Base-by-base conservation (phyloP, 2,888 invertebrate species). In the Thalpophila matura region DNA sequence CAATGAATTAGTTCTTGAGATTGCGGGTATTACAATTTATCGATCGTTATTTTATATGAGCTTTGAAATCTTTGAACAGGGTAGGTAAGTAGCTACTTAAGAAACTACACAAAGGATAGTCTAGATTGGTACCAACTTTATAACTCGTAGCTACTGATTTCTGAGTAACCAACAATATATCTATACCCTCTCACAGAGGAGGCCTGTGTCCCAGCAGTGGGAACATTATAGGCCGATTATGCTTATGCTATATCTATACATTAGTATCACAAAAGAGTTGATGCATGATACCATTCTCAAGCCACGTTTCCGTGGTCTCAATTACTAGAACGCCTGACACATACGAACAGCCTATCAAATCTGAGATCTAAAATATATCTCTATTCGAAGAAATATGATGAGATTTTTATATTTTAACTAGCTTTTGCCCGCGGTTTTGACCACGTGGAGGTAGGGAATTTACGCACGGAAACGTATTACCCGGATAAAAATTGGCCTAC, bases 211-310 rank as follows among this genome's bases (percentile, higher is more conserved):
- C n/a, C n/a, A n/a, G n/a, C n/a, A n/a, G n/a, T n/a, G n/a, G n/a
- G n/a, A n/a, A n/a, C n/a, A n/a, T n/a, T n/a, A n/a, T n/a, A n/a
- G n/a, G n/a, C n/a, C n/a, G n/a, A n/a, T n/a, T n/a, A n/a, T n/a
- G n/a, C n/a, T n/a, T n/a, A n/a, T n/a, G n/a, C n/a, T n/a, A n/a
- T n/a, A n/a, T n/a, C n/a, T n/a, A n/a, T n/a, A n/a, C n/a, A n/a
- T n/a, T n/a, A n/a, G n/a, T n/a, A n/a, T n/a, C n/a, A n/a, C 35
- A 42, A 26, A 51, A 51, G 46, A 67, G 35, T 31, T 20, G 26
- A 42, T 51, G 60, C n/a, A 47, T 45, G 7, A 14, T 31, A 33
- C 45, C 40, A 43, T 27, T 29, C 24, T 14, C 27, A 12, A 58
- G n/a, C 29, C 14, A 46, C 18, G 14, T 42, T 31, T 26, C 22